Percentiles rank a stretch among this genome's conserved stretches.
These are phyloP conservation scores for Theodoxus fluviatilis DNA, from an alignment of 2,888 invertebrate species.

Conservation along the genomic window DNA sequence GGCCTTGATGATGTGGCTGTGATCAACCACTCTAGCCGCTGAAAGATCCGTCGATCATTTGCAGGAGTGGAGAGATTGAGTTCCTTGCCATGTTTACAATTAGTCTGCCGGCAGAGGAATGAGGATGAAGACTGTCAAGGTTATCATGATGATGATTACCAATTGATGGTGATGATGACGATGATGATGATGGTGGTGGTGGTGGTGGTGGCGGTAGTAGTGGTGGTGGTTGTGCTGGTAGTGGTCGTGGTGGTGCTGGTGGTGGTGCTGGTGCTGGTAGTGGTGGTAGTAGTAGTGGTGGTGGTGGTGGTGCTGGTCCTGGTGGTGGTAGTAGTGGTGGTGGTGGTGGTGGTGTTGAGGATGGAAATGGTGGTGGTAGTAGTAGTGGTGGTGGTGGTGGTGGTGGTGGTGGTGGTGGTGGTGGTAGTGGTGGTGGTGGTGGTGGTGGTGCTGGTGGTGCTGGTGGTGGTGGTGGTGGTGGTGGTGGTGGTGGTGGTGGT, in stretches of 20 bases:
- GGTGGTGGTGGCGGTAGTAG: background rate
- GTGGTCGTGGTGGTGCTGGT: background rate
- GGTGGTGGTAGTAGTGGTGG: background rate
- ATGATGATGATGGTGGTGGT: constrained; percentile 12
- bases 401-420: background rate
- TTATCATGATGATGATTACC: background rate
- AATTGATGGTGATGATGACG: constrained; percentile 1
- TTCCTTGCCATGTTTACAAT: too few species aligned
- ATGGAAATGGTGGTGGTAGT: background rate
- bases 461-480: background rate
- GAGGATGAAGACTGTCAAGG: too few species aligned
- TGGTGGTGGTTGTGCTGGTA: background rate
- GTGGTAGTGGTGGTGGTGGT: background rate
- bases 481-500: background rate
- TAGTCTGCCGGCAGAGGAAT: too few species aligned
- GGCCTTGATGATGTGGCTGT: too few species aligned
- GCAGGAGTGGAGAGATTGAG: too few species aligned
- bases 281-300: background rate
- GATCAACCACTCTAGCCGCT: too few species aligned
- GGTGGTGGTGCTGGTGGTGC: background rate
- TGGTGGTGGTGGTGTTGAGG: background rate
- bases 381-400: background rate
- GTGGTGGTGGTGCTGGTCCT: background rate
- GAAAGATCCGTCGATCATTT: too few species aligned
- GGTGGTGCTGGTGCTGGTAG: background rate